A percentile compares a stretch with the other conserved stretches of the same genome.
These are phyloP conservation scores for Brenthis daphne DNA, from an alignment of 2,888 invertebrate genomes.

Conservation along the genomic window DNA sequence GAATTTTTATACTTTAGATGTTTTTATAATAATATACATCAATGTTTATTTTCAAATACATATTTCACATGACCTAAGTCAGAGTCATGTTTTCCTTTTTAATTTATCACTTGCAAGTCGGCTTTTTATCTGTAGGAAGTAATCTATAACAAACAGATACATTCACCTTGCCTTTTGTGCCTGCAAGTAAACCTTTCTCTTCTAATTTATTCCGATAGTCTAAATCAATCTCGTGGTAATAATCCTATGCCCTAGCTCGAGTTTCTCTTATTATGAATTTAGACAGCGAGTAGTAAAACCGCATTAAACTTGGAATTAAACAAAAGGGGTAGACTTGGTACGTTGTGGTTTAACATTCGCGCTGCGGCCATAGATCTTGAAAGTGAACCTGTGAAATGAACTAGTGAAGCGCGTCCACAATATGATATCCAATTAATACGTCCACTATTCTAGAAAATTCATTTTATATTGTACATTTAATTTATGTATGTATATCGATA, in stretches of 20 bases:
- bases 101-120: slow-evolving; percentile 56
- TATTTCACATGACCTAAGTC: slow-evolving; percentile 26
- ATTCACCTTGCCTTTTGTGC: slow-evolving; percentile 54
- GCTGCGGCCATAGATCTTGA: slow-evolving; percentile 62
- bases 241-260: slow-evolving; percentile 50
- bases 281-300: slow-evolving; percentile 43
- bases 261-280: slow-evolving; percentile 55
- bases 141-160: slow-evolving; percentile 49
- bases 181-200: slow-evolving; percentile 47
- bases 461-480: not conserved
- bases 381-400: slow-evolving; percentile 78
- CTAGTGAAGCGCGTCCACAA: slow-evolving; percentile 73
- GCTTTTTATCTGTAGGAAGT: slow-evolving; percentile 54
- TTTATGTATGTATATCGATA: not conserved
- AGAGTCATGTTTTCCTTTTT: slow-evolving; percentile 41
- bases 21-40: slow-evolving; percentile 64
- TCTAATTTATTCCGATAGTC: slow-evolving; percentile 56
- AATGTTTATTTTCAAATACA: slow-evolving; percentile 61
- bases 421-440: slow-evolving; percentile 42
- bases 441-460: slow-evolving; percentile 21
- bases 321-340: slow-evolving; percentile 39
- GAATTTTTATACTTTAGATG: slow-evolving; percentile 59
- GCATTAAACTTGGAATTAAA: slow-evolving; percentile 52
- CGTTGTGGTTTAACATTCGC: slow-evolving; percentile 66
- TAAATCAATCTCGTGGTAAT: slow-evolving; percentile 58